phyloP scores from a whole-genome alignment of 2,113 vertebrate genomes.

The Siniperca chuatsi region DNA sequence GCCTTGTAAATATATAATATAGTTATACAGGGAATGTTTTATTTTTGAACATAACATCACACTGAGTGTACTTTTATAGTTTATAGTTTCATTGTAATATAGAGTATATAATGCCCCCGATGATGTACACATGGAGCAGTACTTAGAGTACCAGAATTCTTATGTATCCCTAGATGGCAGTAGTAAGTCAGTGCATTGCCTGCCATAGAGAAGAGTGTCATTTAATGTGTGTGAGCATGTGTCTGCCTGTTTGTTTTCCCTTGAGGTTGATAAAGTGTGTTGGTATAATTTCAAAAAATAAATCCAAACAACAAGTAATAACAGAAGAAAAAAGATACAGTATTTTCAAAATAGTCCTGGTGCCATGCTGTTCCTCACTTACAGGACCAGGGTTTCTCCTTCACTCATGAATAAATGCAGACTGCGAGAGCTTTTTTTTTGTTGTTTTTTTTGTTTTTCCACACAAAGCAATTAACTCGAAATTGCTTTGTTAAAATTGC shows the following conservation, averaged over 20 bases:
- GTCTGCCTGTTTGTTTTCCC: conserved; percentile 58
- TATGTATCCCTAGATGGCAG: conserved; percentile 87
- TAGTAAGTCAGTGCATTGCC: conserved; percentile 78
- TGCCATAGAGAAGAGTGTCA: conserved; percentile 21
- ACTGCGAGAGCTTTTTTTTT: conserved; percentile 32
- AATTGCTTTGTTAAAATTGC: conserved; percentile 77
- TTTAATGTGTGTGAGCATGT: conserved; percentile 45
- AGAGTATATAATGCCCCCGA: not conserved
- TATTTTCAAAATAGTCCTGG: conserved; percentile 25
- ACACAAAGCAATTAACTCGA: conserved; percentile 75
- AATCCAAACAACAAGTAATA: conserved; percentile 56
- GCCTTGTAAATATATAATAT: too few species aligned
- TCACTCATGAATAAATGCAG: conserved; percentile 72
- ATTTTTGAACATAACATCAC: conserved; percentile 8
- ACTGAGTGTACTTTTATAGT: not conserved
- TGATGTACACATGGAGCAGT: conserved; percentile 27
- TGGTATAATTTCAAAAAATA: conserved; percentile 63
- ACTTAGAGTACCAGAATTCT: conserved; percentile 37
- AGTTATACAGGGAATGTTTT: not conserved
- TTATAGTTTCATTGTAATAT: conserved; percentile 3
- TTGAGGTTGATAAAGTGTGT: conserved; percentile 62
- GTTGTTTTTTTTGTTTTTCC: conserved; percentile 19
- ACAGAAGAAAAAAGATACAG: not conserved
- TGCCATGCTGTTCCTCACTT: conserved; percentile 45
- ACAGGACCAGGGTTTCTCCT: conserved; percentile 50